Conservation (phyloP, 2,888 invertebrate genomes). For the Cheilosia soror region DNA sequence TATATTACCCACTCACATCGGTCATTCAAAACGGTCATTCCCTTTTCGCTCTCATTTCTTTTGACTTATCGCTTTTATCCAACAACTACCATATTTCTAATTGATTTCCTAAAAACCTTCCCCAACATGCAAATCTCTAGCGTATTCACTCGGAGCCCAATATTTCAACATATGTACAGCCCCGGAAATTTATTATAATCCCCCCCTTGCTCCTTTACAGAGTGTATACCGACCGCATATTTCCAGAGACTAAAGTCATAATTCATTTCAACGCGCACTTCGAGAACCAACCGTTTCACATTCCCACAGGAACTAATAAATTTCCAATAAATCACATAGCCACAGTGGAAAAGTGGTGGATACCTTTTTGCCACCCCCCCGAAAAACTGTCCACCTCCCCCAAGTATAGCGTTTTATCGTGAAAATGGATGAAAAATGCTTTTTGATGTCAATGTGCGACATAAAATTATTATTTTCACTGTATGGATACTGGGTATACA, state of each 20-base stretch:
- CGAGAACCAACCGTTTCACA: slow-evolving; percentile 24
- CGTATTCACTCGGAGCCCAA: slow-evolving; percentile 7
- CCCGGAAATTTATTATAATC: slow-evolving; percentile 36
- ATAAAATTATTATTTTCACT: slow-evolving; percentile 46
- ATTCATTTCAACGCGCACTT: slow-evolving; percentile 60
- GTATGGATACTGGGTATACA: slow-evolving; percentile 9
- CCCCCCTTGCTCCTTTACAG: slow-evolving; percentile 1
- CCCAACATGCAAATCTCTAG: slow-evolving; percentile 29
- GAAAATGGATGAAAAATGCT: slow-evolving; percentile 44
- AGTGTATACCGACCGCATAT: neutral
- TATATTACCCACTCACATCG: neutral
- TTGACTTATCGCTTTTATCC: neutral
- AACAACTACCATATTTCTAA: slow-evolving; percentile 5
- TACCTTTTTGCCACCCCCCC: slow-evolving; percentile 18
- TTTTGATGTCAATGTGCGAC: slow-evolving; percentile 53
- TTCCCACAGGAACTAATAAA: slow-evolving; percentile 67
- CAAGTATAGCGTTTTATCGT: neutral
- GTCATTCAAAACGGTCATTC: neutral
- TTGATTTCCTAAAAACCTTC: slow-evolving; percentile 23
- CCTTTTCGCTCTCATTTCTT: neutral
- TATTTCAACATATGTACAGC: slow-evolving; percentile 40
- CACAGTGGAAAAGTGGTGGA: slow-evolving; percentile 20
- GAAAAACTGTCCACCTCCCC: neutral
- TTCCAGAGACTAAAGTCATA: slow-evolving; percentile 23
- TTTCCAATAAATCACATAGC: slow-evolving; percentile 67